These are phyloP conservation scores for Triops longicaudatus DNA, from an alignment of 1,140 invertebrate genomes.

Conservation along the genomic window DNA sequence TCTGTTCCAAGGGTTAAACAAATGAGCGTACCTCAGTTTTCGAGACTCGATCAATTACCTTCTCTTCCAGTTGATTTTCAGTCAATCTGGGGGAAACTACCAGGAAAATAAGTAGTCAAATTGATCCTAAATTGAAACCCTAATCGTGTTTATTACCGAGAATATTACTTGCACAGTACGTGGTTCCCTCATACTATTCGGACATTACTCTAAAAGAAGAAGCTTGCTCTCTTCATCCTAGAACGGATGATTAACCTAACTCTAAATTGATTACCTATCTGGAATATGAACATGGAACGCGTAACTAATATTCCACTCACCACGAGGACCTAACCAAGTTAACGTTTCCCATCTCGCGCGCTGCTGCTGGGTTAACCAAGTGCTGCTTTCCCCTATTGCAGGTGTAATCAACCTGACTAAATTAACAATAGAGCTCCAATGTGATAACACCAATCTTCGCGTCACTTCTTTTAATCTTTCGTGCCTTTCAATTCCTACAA, in stretches of 20 bases:
- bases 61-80: too few relatives aligned
- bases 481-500: background rate
- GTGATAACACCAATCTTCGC: background rate
- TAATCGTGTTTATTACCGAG: too few relatives aligned
- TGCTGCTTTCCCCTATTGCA: background rate
- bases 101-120: too few relatives aligned
- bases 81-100: too few relatives aligned
- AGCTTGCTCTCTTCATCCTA: background rate
- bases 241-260: background rate
- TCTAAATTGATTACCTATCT: background rate
- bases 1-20: too few relatives aligned
- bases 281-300: background rate
- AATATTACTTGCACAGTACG: too few relatives aligned
- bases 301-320: background rate
- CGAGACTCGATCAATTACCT: too few relatives aligned
- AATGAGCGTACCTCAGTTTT: too few relatives aligned
- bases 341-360: background rate
- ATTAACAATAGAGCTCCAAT: background rate
- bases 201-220: too few relatives aligned
- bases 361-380: background rate
- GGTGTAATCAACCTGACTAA: constrained; percentile 11
- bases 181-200: too few relatives aligned
- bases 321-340: background rate
- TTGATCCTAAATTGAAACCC: too few relatives aligned
- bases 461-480: background rate